Conservation (phyloP, 2,888 invertebrate genomes). For the Zygothrica quintamaculata region DNA sequence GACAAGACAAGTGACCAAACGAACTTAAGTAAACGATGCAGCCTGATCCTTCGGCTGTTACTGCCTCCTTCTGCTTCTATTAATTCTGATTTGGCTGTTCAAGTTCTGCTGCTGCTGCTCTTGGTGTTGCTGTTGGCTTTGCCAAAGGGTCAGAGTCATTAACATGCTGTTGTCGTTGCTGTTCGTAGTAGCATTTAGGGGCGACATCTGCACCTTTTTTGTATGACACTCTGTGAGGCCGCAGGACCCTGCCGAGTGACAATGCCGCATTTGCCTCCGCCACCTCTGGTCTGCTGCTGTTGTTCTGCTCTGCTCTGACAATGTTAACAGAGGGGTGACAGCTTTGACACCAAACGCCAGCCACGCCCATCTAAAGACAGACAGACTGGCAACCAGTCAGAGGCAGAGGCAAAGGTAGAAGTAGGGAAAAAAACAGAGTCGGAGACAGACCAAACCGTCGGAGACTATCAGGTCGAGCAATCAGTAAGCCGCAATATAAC, state of each 20-base stretch:
- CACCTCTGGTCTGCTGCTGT: no score
- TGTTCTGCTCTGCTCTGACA: not conserved
- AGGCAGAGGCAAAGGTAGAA: conserved; percentile 16
- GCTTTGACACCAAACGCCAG: conserved; percentile 77
- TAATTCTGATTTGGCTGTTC: not conserved
- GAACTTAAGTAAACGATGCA: conserved; percentile 55
- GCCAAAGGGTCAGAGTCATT: conserved; percentile 76
- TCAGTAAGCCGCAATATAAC: conserved; percentile 10
- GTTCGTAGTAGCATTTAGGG: conserved; percentile 62
- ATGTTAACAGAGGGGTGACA: conserved; percentile 44
- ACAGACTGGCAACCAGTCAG: no score
- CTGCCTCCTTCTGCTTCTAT: not conserved
- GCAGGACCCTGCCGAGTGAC: conserved; percentile 17
- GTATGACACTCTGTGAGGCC: conserved; percentile 44
- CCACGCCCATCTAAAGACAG: conserved; percentile 59
- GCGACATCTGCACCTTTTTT: conserved; percentile 77
- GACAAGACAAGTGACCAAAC: conserved; percentile 65
- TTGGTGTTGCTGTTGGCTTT: conserved; percentile 12
- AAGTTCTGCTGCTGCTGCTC: not conserved
- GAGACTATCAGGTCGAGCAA: not conserved
- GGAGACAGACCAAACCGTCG: no score
- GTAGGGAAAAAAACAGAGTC: conserved; percentile 19
- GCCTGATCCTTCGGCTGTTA: conserved; percentile 13
- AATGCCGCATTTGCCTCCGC: not conserved
- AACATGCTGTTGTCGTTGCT: conserved; percentile 74